Evolutionary conservation across 1,140 invertebrate species (phyloP), one percentile per base, ranked within the genome.

Genomic region (Penaeus japonicus): DNA sequence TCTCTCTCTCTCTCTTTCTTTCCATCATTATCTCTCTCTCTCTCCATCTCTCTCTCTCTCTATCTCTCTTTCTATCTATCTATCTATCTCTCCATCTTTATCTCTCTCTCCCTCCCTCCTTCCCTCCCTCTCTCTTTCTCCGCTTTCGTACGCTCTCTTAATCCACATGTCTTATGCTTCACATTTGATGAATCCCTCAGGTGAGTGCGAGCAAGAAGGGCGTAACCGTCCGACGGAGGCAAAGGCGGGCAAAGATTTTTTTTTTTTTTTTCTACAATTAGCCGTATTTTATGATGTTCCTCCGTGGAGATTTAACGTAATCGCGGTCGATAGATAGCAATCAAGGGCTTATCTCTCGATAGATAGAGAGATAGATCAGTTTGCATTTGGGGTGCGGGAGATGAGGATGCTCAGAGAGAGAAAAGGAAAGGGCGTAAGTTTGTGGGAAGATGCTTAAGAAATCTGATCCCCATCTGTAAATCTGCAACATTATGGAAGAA

Each of bases 121-220:
- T 30, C 24, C 35, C 4, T 18, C 10, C 1, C 27, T 4, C 30
- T 35, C 73, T 17, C 39, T 20, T 83, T 65, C 20, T 20, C 57
- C 65, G 0, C 80, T 24, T 83, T 84, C 81, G 81, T 84, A 39
- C 30, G 47, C 2, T 22, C n/a, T 47, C 53, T 84, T 84, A 84
- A 84, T 84, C 81, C 81, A 62, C 54, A 84, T 84, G 59, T 70
- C 81, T 70, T 84, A 84, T 84, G 59, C 59, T 70, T 84, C 81
- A 47, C 59, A 62, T 70, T 35, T 84, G 81, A 84, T 62, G 81
- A 84, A 84, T 70, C 59, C 70, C 59, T n/a, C 27, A 70, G 81
- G 57, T 70, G 27, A 70, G 32, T 7, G 2, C 2, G 2, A 20
- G 59, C 20, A 30, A 65, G 81, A 84, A 39, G 22, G 81, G 32